Percentiles rank a stretch among this genome's conserved stretches.
phyloP scores from a whole-genome alignment of 2,113 vertebrate genomes.

The Shinisaurus crocodilurus region DNA sequence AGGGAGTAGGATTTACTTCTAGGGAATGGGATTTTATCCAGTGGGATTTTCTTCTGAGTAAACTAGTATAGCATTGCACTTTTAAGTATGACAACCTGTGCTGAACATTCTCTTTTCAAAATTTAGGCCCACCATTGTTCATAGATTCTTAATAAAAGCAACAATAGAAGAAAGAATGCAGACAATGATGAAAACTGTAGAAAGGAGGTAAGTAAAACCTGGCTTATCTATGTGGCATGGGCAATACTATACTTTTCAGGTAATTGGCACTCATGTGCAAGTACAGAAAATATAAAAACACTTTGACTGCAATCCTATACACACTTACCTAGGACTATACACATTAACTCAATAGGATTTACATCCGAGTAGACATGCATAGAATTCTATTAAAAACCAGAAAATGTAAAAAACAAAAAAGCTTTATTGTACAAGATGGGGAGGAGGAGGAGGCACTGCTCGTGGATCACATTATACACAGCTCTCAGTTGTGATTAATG shows the following conservation, averaged over 20 bases:
- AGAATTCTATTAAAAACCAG: not conserved
- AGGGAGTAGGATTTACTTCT: not conserved
- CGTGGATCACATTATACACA: not conserved
- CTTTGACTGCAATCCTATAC: not conserved
- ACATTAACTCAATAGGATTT: too few relatives aligned
- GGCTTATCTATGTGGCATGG: not conserved
- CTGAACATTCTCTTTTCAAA: constrained; percentile 46
- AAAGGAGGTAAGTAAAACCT: constrained; percentile 82
- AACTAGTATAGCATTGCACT: not conserved
- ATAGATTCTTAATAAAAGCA: constrained; percentile 96
- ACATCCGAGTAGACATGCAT: not conserved
- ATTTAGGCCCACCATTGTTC: constrained; percentile 93
- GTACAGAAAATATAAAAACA: not conserved
- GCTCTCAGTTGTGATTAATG: not conserved
- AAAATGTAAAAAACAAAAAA: not conserved
- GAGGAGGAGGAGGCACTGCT: not conserved
- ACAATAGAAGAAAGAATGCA: constrained; percentile 99
- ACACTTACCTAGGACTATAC: not conserved
- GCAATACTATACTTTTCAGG: not conserved
- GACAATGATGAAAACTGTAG: constrained; percentile 94
- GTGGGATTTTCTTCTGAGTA: not conserved
- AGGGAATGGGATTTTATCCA: too few relatives aligned
- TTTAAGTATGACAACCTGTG: not conserved
- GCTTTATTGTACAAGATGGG: not conserved
- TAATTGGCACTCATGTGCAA: not conserved